Base-by-base conservation (phyloP, 2,888 invertebrate species). In the Calliphora vomitoria region DNA sequence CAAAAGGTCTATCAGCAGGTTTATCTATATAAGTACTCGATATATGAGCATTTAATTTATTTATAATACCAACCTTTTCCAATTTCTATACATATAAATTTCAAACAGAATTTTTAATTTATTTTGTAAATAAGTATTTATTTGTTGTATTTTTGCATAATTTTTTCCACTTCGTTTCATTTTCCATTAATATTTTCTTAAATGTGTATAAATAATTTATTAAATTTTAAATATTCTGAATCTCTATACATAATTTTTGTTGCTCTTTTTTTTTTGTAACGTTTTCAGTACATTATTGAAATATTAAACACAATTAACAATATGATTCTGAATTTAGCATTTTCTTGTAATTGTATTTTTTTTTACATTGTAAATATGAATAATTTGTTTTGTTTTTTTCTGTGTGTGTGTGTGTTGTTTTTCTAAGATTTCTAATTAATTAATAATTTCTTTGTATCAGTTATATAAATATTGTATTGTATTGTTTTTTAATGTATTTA, bases 241-340 rank as follows among this genome's bases (percentile, higher is more conserved):
- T 60, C 55, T 71, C 55, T 71, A 55, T 82, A 69, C 44, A 64
- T 85, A 64, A 20, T 2, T 66, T 18, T 55, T 13, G 35, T 35
- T 4, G 35, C 11, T 64, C 38, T 35, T 35, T 35, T 4, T 35
- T 35, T 35, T 4, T 44, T 82, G 47, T 35, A n/a, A 47, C 38
- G n/a, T 55, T 72, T 64, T 44, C 38, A 47, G 47, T 13, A 44
- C 38, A 6, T 38, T 72, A 58, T 10, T 79, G 35, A 79, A 72
- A 82, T 71, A 69, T 55, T 71, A 50, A 82, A 60, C 55, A 80
- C 74, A 81, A 92, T 93, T 94, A 97, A 97, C 95, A 97, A 93
- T 97, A 97, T 92, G 96, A 95, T 13, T 97, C 96, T 94, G 99
- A 95, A 74, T 96, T 94, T 89, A 96, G 94, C 93, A 98, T 98